Evolutionary conservation across 2,113 vertebrate genomes (phyloP), one percentile per base, ranked within the genome.

Genomic region (Carollia perspicillata): DNA sequence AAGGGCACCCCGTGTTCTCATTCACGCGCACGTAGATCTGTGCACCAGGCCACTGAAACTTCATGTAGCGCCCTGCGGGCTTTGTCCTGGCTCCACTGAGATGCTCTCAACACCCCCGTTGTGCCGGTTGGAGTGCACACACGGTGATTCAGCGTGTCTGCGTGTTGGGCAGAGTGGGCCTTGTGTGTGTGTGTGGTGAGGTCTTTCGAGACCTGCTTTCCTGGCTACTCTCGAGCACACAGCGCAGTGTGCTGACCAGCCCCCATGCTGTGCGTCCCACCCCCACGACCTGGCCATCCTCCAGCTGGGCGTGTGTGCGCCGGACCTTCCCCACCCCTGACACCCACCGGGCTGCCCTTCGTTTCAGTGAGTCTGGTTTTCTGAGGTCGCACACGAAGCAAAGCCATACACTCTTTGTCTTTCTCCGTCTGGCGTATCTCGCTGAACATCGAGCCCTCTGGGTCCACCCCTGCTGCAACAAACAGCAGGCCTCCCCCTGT

Each of bases 221-320:
- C 28, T 3, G 2, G 66, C 35, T 2, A 1, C 77, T 20, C 2
- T 8, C 9, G 11, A 3, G 66, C 4, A 3, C 3, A 0, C 10
- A 0, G 0, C 0, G 4, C 75, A 1, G 10, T 3, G 6, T 8
- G 0, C 17, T 1, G 8, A 16, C 33, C 0, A 0, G 49, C 10
- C 49, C 0, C 33, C 60, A 0, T 3, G 26, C 42, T 2, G 12
- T 2, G 5, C 3, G 0, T 1, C 4, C 20, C 40, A 30, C 0
- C 47, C 71, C 58, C 37, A 1, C 9, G 6, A 9, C 28, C 2
- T 17, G 33, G 4, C 18, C 66, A 0, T 14, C 72, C 17, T 0
- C 0, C 13, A 0, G 1, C 37, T 0, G 11, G 37, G 17, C 12
- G 69, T 13, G 3, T 8, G 26, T 9, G n/a, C 63, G 17, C 83